Evolutionary conservation across 1,140 invertebrate genomes (phyloP).

Genomic region (Cotesia vestalis): DNA sequence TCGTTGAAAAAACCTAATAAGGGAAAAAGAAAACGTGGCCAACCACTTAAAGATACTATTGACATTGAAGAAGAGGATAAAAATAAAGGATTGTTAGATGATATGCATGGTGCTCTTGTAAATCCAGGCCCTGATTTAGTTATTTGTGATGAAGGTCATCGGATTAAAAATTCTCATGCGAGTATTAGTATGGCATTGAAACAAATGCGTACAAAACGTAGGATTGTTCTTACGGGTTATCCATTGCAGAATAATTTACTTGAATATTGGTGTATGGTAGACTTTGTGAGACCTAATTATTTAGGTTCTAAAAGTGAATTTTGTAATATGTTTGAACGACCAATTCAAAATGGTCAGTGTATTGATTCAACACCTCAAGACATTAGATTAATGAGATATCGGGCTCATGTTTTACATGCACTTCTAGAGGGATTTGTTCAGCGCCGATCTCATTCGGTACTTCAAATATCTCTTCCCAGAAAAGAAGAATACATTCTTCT

Average conservation of each 20-base stretch:
- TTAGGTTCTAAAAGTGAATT: constrained; percentile 93
- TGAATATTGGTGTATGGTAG: constrained; percentile 98
- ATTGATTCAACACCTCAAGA: constrained; percentile 91
- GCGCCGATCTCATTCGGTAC: constrained; percentile 86
- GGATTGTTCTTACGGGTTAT: constrained; percentile 93
- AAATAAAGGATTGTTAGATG: constrained; percentile 86
- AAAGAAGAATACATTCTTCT: constrained; percentile 94
- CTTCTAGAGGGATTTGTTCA: constrained; percentile 93
- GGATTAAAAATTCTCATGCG: constrained; percentile 96
- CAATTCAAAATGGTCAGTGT: constrained; percentile 94
- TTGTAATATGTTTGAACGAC: constrained; percentile 94
- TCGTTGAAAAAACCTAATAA: constrained; percentile 76
- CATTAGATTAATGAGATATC: constrained; percentile 86
- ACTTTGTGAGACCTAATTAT: constrained; percentile 94
- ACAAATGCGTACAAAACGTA: constrained; percentile 87
- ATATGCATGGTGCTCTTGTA: constrained; percentile 86
- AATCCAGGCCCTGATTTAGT: constrained; percentile 94
- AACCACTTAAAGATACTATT: constrained; percentile 58
- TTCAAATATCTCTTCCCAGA: constrained; percentile 85
- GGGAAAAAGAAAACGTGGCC: constrained; percentile 60
- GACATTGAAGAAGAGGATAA: constrained; percentile 78
- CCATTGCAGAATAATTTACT: constrained; percentile 96
- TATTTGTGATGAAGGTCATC: constrained; percentile 94
- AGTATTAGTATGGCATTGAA: constrained; percentile 92
- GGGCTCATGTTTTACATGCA: constrained; percentile 90